Percentiles rank a stretch among this genome's conserved stretches.
Conservation (phyloP, 2,797 vertebrate species). For the Triplophysa bombifrons region DNA sequence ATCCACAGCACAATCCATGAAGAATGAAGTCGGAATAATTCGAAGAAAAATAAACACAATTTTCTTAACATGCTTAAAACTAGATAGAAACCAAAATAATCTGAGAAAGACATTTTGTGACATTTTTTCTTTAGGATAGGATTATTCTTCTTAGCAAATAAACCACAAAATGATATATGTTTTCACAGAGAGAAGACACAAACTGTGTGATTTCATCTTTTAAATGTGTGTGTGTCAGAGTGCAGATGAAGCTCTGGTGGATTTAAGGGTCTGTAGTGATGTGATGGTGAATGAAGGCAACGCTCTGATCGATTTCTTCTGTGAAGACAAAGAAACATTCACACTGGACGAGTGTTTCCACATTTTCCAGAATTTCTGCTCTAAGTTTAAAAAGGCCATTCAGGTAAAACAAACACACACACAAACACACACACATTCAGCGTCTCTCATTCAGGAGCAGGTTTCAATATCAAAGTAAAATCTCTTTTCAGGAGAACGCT, state of each 20-base stretch:
- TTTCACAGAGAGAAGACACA: too few relatives aligned
- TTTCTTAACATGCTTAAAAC: too few relatives aligned
- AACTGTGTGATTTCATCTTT: too few relatives aligned
- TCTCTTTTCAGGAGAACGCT: slow-evolving; percentile 82
- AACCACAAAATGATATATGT: too few relatives aligned
- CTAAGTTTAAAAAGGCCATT: slow-evolving; percentile 84
- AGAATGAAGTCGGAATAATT: too few relatives aligned
- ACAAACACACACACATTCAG: not conserved
- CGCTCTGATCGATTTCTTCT: slow-evolving; percentile 92
- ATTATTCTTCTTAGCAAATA: too few relatives aligned
- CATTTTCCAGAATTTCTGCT: slow-evolving; percentile 88
- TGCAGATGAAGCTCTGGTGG: slow-evolving; percentile 75
- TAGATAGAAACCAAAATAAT: too few relatives aligned
- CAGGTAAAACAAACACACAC: slow-evolving; percentile 74
- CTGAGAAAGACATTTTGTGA: too few relatives aligned
- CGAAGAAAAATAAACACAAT: too few relatives aligned
- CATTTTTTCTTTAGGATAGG: too few relatives aligned
- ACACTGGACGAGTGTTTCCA: slow-evolving; percentile 89
- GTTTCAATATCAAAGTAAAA: too few relatives aligned
- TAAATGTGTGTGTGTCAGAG: slow-evolving; percentile 62
- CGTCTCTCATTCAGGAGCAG: not conserved
- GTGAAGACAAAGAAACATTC: slow-evolving; percentile 89
- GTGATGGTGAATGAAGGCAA: slow-evolving; percentile 78
- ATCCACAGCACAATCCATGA: too few relatives aligned
- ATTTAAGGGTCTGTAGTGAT: slow-evolving; percentile 71